These are phyloP conservation scores for Anthoptus insignis DNA, from an alignment of 2,888 invertebrate species.

Conservation along the genomic window DNA sequence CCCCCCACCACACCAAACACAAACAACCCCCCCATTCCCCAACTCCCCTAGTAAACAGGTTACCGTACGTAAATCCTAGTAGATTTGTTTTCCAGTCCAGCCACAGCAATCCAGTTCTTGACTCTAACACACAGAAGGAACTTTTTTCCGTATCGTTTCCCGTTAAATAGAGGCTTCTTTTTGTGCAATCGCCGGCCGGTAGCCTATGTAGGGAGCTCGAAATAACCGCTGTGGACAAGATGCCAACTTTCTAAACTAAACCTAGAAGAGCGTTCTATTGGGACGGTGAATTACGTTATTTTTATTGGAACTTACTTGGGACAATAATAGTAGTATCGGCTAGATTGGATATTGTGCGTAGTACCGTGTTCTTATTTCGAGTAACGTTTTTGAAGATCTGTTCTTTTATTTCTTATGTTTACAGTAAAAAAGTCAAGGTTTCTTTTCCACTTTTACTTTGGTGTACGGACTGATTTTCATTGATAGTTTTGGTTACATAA, in stretches of 20 bases:
- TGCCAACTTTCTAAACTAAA: constrained; percentile 85
- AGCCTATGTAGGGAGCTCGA: constrained; percentile 77
- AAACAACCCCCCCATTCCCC: constrained; percentile 56
- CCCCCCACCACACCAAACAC: constrained; percentile 70
- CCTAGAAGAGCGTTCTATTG: constrained; percentile 75
- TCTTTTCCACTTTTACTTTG: no score
- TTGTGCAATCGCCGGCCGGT: constrained; percentile 70
- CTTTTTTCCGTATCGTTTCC: constrained; percentile 76
- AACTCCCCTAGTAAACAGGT: constrained; percentile 81
- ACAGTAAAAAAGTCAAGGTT: no score
- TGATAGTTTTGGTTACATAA: no score
- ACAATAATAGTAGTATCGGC: constrained; percentile 74
- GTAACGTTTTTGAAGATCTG: constrained; percentile 59
- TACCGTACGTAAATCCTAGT: constrained; percentile 86
- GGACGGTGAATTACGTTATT: constrained; percentile 78
- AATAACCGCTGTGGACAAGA: constrained; percentile 82
- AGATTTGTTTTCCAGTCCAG: constrained; percentile 79
- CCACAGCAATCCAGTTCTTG: constrained; percentile 81
- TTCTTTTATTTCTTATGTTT: no score
- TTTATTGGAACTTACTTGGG: constrained; percentile 72
- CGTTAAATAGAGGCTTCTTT: constrained; percentile 80
- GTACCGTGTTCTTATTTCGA: constrained; percentile 62
- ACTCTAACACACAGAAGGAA: constrained; percentile 68
- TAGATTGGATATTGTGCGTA: constrained; percentile 67
- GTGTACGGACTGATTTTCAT: no score